A percentile compares a stretch with the other conserved stretches of the same genome.
Conservation (phyloP, 2,888 invertebrate genomes). For the Melieria picta region DNA sequence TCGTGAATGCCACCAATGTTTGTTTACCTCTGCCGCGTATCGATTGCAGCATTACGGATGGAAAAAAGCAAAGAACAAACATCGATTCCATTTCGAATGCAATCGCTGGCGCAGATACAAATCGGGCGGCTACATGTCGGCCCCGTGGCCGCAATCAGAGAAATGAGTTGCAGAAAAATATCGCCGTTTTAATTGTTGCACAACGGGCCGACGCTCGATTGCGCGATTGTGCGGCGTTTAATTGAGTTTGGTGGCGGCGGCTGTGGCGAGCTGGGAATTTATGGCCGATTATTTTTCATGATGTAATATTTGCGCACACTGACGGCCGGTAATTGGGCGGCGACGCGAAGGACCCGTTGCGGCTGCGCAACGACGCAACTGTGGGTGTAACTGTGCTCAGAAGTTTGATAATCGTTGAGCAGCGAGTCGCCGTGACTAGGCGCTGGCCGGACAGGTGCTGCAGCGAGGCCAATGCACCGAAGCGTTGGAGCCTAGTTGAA, state of each 20-base stretch:
- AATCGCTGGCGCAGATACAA: no score
- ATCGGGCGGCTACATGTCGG: no score
- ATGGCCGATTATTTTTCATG: slow-evolving; percentile 39
- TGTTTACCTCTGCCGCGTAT: no score
- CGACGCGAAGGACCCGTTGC: neutral
- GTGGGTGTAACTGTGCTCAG: slow-evolving; percentile 26
- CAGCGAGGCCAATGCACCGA: no score
- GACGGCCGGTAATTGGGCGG: neutral
- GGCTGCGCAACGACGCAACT: neutral
- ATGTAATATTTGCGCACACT: slow-evolving; percentile 30
- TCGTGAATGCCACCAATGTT: no score
- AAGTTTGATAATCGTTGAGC: no score
- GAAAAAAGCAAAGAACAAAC: no score
- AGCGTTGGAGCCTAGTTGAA: no score
- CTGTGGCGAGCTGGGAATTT: slow-evolving; percentile 22
- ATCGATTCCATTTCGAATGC: no score
- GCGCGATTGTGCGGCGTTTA: slow-evolving; percentile 14
- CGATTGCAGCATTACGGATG: no score
- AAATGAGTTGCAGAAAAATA: slow-evolving; percentile 25
- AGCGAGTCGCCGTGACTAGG: no score
- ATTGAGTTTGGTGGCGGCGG: slow-evolving; percentile 14
- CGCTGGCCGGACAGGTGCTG: no score
- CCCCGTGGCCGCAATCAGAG: slow-evolving; percentile 21
- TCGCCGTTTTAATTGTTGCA: slow-evolving; percentile 39
- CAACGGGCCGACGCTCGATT: slow-evolving; percentile 32